These are phyloP conservation scores for Ailurus styani DNA, from an alignment of 2,113 vertebrate genomes.

Conservation along the genomic window DNA sequence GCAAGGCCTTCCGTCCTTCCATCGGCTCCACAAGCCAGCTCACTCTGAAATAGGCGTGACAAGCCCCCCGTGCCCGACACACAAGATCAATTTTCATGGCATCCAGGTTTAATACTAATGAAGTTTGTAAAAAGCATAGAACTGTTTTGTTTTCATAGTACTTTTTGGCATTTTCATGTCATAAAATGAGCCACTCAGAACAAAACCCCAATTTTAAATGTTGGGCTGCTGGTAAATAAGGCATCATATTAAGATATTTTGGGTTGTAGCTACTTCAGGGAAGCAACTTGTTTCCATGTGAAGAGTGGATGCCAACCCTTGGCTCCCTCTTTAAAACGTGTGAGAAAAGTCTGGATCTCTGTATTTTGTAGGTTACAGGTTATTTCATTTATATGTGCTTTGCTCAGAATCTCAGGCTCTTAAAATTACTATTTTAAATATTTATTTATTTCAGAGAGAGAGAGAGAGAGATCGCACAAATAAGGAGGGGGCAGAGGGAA, in stretches of 20 bases:
- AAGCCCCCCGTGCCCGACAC: fast-evolving
- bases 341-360: background rate
- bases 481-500: background rate
- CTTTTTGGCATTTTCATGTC: background rate
- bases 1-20: too few relatives aligned
- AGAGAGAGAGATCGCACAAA: background rate
- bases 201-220: background rate
- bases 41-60: fast-evolving
- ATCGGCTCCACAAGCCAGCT: fast-evolving
- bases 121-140: background rate
- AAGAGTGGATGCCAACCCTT: background rate
- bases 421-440: background rate
- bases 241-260: background rate
- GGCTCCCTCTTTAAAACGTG: fast-evolving
- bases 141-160: background rate
- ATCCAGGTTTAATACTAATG: background rate
- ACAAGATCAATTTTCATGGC: fast-evolving
- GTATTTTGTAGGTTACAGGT: background rate
- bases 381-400: background rate
- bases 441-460: background rate
- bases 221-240: background rate
- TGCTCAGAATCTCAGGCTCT: background rate
- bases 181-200: background rate
- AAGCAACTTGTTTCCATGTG: background rate
- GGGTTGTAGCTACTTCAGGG: background rate